Evolutionary conservation across 2,888 invertebrate species (phyloP), one percentile per base, ranked within the genome.

Genomic region (Apoderus coryli): DNA sequence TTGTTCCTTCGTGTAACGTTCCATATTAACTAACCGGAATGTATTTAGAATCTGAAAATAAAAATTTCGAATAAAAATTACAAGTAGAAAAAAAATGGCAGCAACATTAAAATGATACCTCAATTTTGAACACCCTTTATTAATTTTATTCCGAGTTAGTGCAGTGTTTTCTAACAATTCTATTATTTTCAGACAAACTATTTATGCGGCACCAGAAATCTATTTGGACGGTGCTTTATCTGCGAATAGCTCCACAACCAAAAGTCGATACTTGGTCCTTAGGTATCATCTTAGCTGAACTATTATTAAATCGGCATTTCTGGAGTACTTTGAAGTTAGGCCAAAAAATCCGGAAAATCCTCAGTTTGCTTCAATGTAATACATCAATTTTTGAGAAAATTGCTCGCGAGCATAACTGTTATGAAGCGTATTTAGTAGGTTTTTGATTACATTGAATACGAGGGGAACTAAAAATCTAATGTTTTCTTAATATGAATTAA

Each of bases 231-330:
- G 70, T 14, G 67, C 72, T 29, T 48, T 49, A 16, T 45, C 45
- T 14, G 35, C 44, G n/a, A n/a, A n/a, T n/a, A 14, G 42, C 50
- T 31, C 61, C 61, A 35, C 78, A 82, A 27, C 69, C 75, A 1
- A 80, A 86, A 54, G 76, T 77, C 10, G 96, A 98, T 59, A 68
- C 90, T 14, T 98, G 96, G 96, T 77, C 89, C 2, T 61, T 90
- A 35, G 96, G 92, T n/a, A 76, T 96, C 34, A 73, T 95, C 35
- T 54, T 93, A 16, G 63, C 82, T 1, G 92, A 95, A 59, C 56
- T 86, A 3, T 61, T 79, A 34, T 59, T 89, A 22, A 71, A 74
- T 31, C 66, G 64, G 37, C 63, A 68, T 35, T 58, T 88, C 4
- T 86, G 85, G 84, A 59, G 63, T 25, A 73, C 69, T 40, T 57